Conservation (phyloP, 2,888 invertebrate genomes). For the Agrochola macilenta region DNA sequence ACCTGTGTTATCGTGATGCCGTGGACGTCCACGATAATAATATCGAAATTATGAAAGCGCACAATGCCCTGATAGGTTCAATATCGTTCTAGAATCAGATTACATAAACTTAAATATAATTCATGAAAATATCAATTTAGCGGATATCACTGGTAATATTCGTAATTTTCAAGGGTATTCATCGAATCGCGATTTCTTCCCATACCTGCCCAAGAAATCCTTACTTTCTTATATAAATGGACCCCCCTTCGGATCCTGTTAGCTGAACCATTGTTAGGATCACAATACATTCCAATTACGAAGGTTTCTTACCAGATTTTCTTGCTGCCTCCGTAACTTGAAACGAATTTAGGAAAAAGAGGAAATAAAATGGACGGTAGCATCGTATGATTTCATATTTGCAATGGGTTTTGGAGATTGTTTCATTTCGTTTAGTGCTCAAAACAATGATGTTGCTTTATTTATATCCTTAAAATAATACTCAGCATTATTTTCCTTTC, state of each 20-base stretch:
- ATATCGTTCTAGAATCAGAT: background rate
- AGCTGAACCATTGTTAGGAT: conserved; percentile 74
- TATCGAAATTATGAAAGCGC: too few species aligned
- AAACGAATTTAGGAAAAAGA: conserved; percentile 51
- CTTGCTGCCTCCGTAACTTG: conserved; percentile 52
- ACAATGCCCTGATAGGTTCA: background rate
- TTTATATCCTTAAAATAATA: background rate
- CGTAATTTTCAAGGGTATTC: conserved; percentile 50
- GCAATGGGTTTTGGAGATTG: conserved; percentile 14
- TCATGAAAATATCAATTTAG: conserved; percentile 16
- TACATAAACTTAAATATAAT: background rate
- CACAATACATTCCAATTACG: conserved; percentile 80
- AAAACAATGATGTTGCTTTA: background rate
- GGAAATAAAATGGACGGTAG: conserved; percentile 38
- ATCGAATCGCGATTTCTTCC: conserved; percentile 37
- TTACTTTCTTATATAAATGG: conserved; percentile 72
- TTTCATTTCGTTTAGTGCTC: background rate
- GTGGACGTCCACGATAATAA: too few species aligned
- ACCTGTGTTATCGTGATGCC: too few species aligned
- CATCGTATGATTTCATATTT: conserved; percentile 40
- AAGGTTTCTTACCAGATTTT: conserved; percentile 63
- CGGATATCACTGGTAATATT: conserved; percentile 15
- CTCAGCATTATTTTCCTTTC: background rate
- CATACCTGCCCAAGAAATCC: conserved; percentile 67
- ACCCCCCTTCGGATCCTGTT: conserved; percentile 72